Evolutionary conservation across 2,113 vertebrate species (phyloP).

Genomic region (Ginglymostoma cirratum): DNA sequence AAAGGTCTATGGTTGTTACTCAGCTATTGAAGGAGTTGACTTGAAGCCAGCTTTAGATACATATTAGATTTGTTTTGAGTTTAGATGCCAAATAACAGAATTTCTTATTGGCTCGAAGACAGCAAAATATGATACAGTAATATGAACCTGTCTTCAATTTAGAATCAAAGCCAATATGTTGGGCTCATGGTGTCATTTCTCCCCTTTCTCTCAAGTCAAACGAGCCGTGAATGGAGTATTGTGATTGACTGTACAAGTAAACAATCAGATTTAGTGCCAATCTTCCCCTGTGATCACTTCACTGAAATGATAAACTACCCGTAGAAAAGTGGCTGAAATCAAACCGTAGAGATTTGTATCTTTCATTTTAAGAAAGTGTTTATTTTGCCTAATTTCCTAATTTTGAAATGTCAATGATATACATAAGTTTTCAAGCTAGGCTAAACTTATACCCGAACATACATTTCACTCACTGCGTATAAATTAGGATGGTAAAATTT

Average conservation of each 20-base stretch:
- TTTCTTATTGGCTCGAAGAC: constrained; percentile 35
- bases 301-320: background rate
- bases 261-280: constrained; percentile 21
- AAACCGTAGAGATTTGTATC: background rate
- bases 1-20: constrained; percentile 7
- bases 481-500: background rate
- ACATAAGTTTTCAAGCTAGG: background rate
- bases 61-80: constrained; percentile 37
- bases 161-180: constrained; percentile 34
- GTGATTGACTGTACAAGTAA: constrained; percentile 35
- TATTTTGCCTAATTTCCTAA: background rate
- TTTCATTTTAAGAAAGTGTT: background rate
- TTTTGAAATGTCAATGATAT: background rate
- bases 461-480: background rate
- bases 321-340: constrained; percentile 3
- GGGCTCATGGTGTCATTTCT: constrained; percentile 27
- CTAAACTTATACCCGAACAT: background rate
- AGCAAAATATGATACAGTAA: constrained; percentile 36
- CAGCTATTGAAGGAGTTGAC: constrained; percentile 27
- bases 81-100: constrained; percentile 30
- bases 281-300: background rate
- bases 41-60: constrained; percentile 30
- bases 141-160: constrained; percentile 32
- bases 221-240: constrained; percentile 20
- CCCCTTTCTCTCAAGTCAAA: constrained; percentile 27